Base-by-base conservation (phyloP, 1,140 invertebrate species). In the Agrilus planipennis region DNA sequence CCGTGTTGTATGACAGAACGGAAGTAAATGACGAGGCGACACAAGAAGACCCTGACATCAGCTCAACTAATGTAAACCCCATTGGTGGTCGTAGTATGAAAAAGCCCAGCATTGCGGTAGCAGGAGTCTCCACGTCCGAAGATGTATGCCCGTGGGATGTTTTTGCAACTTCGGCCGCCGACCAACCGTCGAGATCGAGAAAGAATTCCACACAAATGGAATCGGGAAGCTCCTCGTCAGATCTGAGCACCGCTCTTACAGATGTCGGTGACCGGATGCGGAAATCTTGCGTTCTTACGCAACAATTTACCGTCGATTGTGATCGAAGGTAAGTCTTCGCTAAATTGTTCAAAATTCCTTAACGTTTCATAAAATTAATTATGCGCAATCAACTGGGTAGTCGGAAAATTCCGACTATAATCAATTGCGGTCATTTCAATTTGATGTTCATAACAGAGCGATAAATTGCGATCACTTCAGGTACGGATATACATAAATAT, bases 141-240 rank as follows among this genome's bases (percentile, higher is more conserved):
- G 74, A 77, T 45, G 72, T 80, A 2, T 82, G 78, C 53, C 79
- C 78, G 10, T 81, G 78, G 78, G 77, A 81, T 47, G 50, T 63
- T 47, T n/a, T n/a, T n/a, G n/a, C n/a, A n/a, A n/a, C n/a, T n/a
- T n/a, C n/a, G n/a, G 3, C 21, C 6, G 48, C 49, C 31, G 41
- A 25, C 44, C n/a, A 40, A 32, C 23, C 36, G 12, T 50, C 53
- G 2, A 41, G 53, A 25, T 71, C 70, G 5, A 59, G 71, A 1
- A 74, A 73, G 46, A 75, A 73, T 46, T 73, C 71, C 1, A 60
- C 58, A 7, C 71, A 72, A 45, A 34, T 74, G 21, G 71, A 75
- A 46, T 73, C 69, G 11, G 70, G 64, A 42, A 73, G 71, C 53
- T 83, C 80, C 2, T 84, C 79, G 2, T 83, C 81, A 2, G 81